Evolutionary conservation across 1,140 invertebrate species (phyloP), one percentile per base, ranked within the genome.

Genomic region (Atta texana): DNA sequence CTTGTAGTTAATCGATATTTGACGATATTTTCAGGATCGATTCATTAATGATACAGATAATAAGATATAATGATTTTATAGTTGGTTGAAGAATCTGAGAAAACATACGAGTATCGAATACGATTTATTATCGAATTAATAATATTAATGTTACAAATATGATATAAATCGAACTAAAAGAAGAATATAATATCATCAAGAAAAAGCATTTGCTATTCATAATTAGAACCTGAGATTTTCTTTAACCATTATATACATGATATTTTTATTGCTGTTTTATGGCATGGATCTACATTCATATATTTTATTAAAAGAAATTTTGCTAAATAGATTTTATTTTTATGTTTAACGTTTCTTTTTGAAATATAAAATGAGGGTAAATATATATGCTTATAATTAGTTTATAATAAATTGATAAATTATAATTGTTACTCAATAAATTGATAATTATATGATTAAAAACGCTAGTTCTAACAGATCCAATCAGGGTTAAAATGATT

Each of bases 11-110:
- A 74, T 0, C 12, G 10, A 49, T 63, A 28, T 74, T 31, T 74
- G 24, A 51, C 1, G n/a, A 66, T 71, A 53, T 57, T 84, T 82
- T 61, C 68, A 84, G 80, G 24, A 31, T 44, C 2, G 39, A 63
- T 24, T n/a, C 2, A 53, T 68, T 18, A 49, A 0, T 80, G 77
- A 1, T 53, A 66, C 31, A 55, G 2, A 57, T 39, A 39, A 39
- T 39, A 24, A 24, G 24, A 0, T 24, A 24, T 24, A n/a, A 21
- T 34, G 16, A 44, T 39, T 39, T 39, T 39, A 10, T 8, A 1
- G 12, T 28, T n/a, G 57, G 34, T 8, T 61, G 75, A 49, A 51
- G 16, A 31, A 3, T 63, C 39, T 76, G 21, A 63, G 8, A 31
- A n/a, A 77, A 6, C 39, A 28, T 44, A 24, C 28, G 21, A 16